Evolutionary conservation across 2,113 vertebrate genomes (phyloP).

Genomic region (Cynoglossus semilaevis): DNA sequence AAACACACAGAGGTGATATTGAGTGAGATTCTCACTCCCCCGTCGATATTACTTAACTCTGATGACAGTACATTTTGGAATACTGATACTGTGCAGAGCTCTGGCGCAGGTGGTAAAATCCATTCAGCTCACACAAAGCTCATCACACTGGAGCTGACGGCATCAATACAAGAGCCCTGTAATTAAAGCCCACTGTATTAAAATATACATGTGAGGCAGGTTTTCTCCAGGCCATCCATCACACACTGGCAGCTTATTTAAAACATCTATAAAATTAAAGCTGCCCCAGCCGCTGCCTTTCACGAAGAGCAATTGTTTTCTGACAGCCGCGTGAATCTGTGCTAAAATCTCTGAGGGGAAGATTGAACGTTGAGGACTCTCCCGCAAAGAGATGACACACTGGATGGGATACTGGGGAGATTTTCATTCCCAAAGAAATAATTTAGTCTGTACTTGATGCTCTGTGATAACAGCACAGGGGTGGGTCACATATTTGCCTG

Average conservation of each 20-base stretch:
- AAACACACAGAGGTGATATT: too few relatives aligned
- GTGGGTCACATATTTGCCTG: slow-evolving; percentile 56
- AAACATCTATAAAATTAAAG: slow-evolving; percentile 74
- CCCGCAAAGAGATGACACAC: slow-evolving; percentile 50
- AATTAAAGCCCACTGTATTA: slow-evolving; percentile 64
- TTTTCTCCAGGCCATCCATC: slow-evolving; percentile 64
- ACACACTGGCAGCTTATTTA: slow-evolving; percentile 65
- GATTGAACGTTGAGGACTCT: slow-evolving; percentile 48
- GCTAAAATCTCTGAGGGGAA: slow-evolving; percentile 44
- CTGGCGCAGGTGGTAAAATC: slow-evolving; percentile 50
- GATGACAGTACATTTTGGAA: slow-evolving; percentile 36
- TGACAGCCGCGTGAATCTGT: slow-evolving; percentile 67
- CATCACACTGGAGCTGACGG: slow-evolving; percentile 63
- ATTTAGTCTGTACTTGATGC: slow-evolving; percentile 48
- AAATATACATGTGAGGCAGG: slow-evolving; percentile 38
- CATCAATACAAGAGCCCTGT: slow-evolving; percentile 54
- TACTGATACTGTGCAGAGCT: slow-evolving; percentile 33
- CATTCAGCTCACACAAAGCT: slow-evolving; percentile 55
- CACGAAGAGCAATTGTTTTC: slow-evolving; percentile 67
- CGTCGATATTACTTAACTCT: slow-evolving; percentile 26
- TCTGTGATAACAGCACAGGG: slow-evolving; percentile 41
- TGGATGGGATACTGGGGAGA: slow-evolving; percentile 47
- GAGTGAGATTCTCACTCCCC: slow-evolving; percentile 16
- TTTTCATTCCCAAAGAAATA: slow-evolving; percentile 54
- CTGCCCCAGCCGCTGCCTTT: slow-evolving; percentile 50